Evolutionary conservation across 35 echinoderm and acorn worm genomes (phyloP), one percentile per base, ranked within the genome.

Genomic region (Hemicentrotus pulcherrimus): DNA sequence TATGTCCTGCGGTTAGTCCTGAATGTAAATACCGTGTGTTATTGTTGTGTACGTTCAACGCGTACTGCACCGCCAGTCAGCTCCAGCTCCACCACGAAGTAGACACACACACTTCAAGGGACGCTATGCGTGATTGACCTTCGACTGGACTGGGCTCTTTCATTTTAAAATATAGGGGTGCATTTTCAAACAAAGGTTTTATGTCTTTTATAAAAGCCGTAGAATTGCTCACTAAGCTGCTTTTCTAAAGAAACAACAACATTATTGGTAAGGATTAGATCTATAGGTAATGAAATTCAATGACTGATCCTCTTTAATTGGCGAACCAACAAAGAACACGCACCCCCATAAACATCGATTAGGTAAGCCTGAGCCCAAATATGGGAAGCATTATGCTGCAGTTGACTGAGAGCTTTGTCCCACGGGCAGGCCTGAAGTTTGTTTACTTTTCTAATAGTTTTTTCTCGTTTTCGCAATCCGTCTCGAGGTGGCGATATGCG

Each of bases 1-100:
- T 90, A 15, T 18, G 32, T 46, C 46, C 88, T 78, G 88, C 88
- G 32, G 46, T 33, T 45, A 90, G 88, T 90, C 88, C 88, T 90
- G 88, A 90, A 90, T 47, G 88, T 90, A 90, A 90, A 90, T 90
- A 90, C 45, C 33, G 88, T 90, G 88, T 90, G 32, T 90, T 90
- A 9, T 90, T 45, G 88, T 16, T 90, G 88, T 90, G 88, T 90
- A 90, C 88, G 12, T 32, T 90, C 14, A 18, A 90, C 88, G 88
- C n/a, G 52, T 59, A 14, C 52, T 14, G 16, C 52, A 59, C 11
- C 11, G 16, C 52, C 50, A 55, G 8, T 0, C 9, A 55, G 50
- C 50, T 6, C 31, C 32, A 32, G 28, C 10, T 14, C 87, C 32
- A 8, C 32, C 31, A 89, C 32, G 32, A 18, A 41, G 12, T 22